Evolutionary conservation across 1,140 invertebrate species (phyloP).

Genomic region (Hirudo medicinalis): DNA sequence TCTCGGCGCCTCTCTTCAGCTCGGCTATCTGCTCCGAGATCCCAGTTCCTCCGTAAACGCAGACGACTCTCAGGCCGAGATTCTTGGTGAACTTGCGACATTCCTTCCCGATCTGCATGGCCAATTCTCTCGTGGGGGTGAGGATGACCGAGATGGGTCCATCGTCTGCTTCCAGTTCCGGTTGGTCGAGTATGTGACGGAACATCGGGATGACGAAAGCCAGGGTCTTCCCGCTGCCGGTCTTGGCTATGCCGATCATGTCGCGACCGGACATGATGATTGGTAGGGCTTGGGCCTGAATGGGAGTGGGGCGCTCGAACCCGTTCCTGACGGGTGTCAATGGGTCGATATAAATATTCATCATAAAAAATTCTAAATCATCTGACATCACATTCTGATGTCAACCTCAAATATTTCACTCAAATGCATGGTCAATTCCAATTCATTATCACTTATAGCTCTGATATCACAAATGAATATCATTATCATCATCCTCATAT

Average conservation of each 20-base stretch:
- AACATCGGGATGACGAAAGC: slow-evolving; percentile 98
- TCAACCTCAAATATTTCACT: too few species aligned
- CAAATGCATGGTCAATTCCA: too few species aligned
- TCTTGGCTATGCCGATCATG: slow-evolving; percentile 97
- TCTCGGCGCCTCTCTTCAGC: slow-evolving; percentile 89
- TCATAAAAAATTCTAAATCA: too few species aligned
- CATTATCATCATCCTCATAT: too few species aligned
- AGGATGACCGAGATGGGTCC: slow-evolving; percentile 88
- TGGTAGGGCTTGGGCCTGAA: slow-evolving; percentile 94
- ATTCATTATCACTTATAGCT: too few species aligned
- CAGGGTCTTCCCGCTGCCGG: slow-evolving; percentile 94
- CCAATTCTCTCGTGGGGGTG: slow-evolving; percentile 93
- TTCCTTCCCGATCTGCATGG: slow-evolving; percentile 96
- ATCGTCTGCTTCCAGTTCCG: slow-evolving; percentile 78
- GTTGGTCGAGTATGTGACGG: slow-evolving; percentile 88
- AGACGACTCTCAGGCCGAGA: slow-evolving; percentile 71
- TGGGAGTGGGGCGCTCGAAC: slow-evolving; percentile 95
- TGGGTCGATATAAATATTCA: not conserved
- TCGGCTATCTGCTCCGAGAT: slow-evolving; percentile 95
- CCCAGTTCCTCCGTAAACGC: slow-evolving; percentile 95
- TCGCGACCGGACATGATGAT: slow-evolving; percentile 94
- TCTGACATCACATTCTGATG: too few species aligned
- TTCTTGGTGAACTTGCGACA: slow-evolving; percentile 88
- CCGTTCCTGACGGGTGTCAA: slow-evolving; percentile 45
- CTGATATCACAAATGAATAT: too few species aligned